Conservation (phyloP, 2,888 invertebrate species). For the Diaphora mendica region DNA sequence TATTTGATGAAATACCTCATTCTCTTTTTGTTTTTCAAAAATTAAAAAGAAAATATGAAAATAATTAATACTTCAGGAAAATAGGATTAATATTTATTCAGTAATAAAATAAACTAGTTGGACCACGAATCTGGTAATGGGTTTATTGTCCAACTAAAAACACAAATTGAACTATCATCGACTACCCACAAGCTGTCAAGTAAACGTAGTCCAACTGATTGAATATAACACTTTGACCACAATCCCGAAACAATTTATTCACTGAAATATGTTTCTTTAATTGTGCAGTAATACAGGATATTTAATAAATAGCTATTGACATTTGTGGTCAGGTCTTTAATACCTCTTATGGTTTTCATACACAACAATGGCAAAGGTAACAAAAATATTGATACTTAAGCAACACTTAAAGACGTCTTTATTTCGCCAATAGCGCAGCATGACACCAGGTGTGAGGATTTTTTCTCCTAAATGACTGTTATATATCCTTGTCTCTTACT, state of each 20-base stretch:
- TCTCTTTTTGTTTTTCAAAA: no score
- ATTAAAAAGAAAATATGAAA: no score
- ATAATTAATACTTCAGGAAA: no score
- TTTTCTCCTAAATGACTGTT: conserved; percentile 32
- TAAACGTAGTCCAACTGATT: no score
- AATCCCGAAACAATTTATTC: no score
- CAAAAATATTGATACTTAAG: conserved; percentile 11
- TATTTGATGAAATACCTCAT: background rate
- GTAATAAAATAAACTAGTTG: no score
- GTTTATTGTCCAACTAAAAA: no score
- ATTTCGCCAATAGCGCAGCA: conserved; percentile 48
- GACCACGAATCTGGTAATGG: no score
- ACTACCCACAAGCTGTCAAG: no score
- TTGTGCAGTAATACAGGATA: background rate
- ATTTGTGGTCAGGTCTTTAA: background rate
- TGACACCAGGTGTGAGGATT: conserved; percentile 43
- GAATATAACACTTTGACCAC: no score
- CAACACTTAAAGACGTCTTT: conserved; percentile 25
- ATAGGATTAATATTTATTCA: no score
- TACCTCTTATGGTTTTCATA: conserved; percentile 1
- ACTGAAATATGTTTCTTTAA: background rate
- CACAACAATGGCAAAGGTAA: conserved; percentile 11
- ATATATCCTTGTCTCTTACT: conserved; percentile 27
- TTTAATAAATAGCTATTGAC: background rate
- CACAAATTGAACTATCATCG: no score